Evolutionary conservation across 2,113 vertebrate species (phyloP).

Genomic region (Circaetus cinerascens): DNA sequence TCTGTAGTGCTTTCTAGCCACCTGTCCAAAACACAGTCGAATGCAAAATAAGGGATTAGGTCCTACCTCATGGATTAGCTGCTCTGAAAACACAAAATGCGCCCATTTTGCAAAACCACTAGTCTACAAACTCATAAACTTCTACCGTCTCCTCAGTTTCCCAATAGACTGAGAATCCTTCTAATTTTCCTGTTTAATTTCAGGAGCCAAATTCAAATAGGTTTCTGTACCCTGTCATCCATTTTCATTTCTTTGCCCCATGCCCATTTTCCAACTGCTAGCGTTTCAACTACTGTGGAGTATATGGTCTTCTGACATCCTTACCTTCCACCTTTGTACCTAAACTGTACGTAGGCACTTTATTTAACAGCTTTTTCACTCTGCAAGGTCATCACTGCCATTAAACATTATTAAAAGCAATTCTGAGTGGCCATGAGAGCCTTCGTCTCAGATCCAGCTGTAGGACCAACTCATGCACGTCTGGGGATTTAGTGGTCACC

Average conservation of each 20-base stretch:
- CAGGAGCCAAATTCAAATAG: neutral
- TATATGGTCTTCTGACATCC: neutral
- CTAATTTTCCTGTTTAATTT: neutral
- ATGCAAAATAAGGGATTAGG: neutral
- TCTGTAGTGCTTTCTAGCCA: neutral
- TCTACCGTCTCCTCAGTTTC: neutral
- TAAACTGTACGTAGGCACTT: neutral
- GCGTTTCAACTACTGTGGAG: neutral
- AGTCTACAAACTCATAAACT: neutral
- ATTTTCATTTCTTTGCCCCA: neutral
- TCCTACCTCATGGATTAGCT: neutral
- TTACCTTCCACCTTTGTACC: neutral
- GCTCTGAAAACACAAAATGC: neutral
- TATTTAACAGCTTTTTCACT: neutral
- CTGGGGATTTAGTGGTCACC: neutral
- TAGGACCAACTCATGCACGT: neutral
- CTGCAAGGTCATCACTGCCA: neutral
- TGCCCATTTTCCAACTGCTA: neutral
- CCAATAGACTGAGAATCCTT: neutral
- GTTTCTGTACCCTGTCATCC: neutral
- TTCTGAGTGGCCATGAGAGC: neutral
- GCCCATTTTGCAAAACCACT: neutral
- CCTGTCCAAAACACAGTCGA: neutral
- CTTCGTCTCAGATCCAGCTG: neutral
- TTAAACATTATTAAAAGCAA: neutral